Base-by-base conservation (phyloP, 1,140 invertebrate genomes). In the Drosophila persimilis region DNA sequence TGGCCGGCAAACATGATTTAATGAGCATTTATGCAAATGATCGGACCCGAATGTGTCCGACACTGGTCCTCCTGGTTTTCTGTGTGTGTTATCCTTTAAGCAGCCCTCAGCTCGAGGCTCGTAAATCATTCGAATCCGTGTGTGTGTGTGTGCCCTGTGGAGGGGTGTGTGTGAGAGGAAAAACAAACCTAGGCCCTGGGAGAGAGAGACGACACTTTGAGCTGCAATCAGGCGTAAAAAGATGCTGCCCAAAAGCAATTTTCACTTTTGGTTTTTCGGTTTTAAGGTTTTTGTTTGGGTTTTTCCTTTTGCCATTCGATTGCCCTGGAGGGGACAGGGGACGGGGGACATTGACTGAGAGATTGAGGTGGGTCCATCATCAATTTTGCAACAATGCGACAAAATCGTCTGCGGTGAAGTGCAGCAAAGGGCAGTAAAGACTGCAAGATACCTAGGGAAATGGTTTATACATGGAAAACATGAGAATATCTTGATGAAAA, bases 211-310 rank as follows among this genome's bases (percentile, higher is more conserved):
- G 66, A 69, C 64, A 70, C 66, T 83, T 88, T 83, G 31, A 60
- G 72, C 55, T 89, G 72, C 83, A 88, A 79, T 88, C 83, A 89
- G 79, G 83, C 84, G 84, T 83, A 89, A 88, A 88, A 88, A 83
- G 84, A 89, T 88, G 70, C 66, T 76, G 73, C 59, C 83, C 75
- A 45, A 76, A 70, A 79, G 78, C 78, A 86, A 88, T 86, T 86
- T 88, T 83, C 81, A 75, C 78, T 83, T 78, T 86, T 74, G 55
- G 73, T 71, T 78, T 64, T 57, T 70, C 39, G 76, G 73, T 76
- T 76, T 17, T 17, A 17, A 17, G 17, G 17, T 17, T 17, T 73
- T 57, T 73, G 59, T 73, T 63, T 64, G 69, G 39, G 29, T 47
- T 83, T 61, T 75, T 83, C 44, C 69, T 60, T 61, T 47, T 13